A percentile compares a stretch with the other conserved stretches of the same genome.
phyloP scores from a whole-genome alignment of 2,888 invertebrate species.

The Theodoxus fluviatilis region DNA sequence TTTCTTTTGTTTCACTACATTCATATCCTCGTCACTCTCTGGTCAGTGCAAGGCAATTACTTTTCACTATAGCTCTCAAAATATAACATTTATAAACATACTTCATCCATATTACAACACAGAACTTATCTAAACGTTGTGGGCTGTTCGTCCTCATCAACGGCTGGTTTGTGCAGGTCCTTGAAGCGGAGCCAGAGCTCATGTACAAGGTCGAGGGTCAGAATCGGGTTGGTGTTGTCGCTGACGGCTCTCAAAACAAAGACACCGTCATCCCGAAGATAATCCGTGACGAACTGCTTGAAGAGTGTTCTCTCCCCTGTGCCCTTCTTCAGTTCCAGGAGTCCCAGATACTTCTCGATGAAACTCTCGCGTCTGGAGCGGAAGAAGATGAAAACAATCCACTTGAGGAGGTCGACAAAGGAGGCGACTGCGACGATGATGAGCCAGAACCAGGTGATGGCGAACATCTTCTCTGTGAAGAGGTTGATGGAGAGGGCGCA shows the following conservation, averaged over 20 bases:
- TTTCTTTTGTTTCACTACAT: too few relatives aligned
- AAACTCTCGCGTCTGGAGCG: conserved; percentile 39
- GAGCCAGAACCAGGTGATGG: conserved; percentile 58
- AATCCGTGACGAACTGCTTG: conserved; percentile 48
- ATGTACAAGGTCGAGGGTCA: conserved; percentile 51
- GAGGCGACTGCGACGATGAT: conserved; percentile 42
- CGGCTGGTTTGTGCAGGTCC: conserved; percentile 32
- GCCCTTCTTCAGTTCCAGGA: conserved; percentile 41
- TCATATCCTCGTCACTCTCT: too few relatives aligned
- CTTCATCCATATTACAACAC: too few relatives aligned
- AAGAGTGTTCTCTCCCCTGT: conserved; percentile 49
- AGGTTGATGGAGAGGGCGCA: conserved; percentile 57
- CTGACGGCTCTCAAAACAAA: conserved; percentile 53
- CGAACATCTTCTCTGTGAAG: conserved; percentile 59
- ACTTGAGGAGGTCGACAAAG: conserved; percentile 32
- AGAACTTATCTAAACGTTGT: too few relatives aligned
- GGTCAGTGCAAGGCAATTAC: too few relatives aligned
- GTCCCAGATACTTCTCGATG: conserved; percentile 48
- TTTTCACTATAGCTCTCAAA: too few relatives aligned
- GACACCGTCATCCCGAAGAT: conserved; percentile 55
- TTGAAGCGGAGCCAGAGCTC: conserved; percentile 51
- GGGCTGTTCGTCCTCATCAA: too few relatives aligned
- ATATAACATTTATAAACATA: too few relatives aligned
- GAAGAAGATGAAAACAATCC: conserved; percentile 34
- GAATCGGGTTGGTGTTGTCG: conserved; percentile 53